Evolutionary conservation across 2,113 vertebrate genomes (phyloP).

Genomic region (Ardeotis arabs): DNA sequence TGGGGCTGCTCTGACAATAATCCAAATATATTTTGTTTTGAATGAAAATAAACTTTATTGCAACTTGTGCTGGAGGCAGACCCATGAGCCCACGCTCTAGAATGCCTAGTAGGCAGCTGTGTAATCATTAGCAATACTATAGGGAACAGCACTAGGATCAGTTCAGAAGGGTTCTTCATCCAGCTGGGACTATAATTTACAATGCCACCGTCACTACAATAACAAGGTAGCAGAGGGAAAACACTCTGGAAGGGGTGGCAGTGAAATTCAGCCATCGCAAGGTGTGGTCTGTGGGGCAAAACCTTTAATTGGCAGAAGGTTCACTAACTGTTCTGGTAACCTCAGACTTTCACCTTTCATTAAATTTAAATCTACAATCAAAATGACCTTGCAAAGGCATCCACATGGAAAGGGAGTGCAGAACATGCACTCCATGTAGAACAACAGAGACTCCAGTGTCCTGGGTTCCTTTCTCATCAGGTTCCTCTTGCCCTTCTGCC

Average conservation of each 20-base stretch:
- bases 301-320: conserved; percentile 7
- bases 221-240: conserved; percentile 67
- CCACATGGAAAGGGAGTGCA: neutral
- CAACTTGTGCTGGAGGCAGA: conserved; percentile 61
- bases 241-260: conserved; percentile 42
- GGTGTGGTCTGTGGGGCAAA: conserved; percentile 56
- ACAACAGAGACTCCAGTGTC: neutral
- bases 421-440: neutral
- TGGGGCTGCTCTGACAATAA: conserved; percentile 68
- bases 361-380: neutral
- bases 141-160: conserved; percentile 57
- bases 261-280: conserved; percentile 55
- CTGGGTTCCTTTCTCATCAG: neutral
- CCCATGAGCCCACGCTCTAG: conserved; percentile 49
- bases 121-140: conserved; percentile 71
- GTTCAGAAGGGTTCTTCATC: conserved; percentile 61
- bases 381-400: neutral
- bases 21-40: conserved; percentile 75
- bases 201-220: conserved; percentile 61
- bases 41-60: conserved; percentile 76
- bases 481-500: neutral
- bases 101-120: conserved; percentile 73
- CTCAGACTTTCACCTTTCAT: conserved; percentile 39
- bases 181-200: conserved; percentile 72
- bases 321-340: conserved; percentile 42